Evolutionary conservation across 2,888 invertebrate genomes (phyloP).

Genomic region (Acrobasis consociella): DNA sequence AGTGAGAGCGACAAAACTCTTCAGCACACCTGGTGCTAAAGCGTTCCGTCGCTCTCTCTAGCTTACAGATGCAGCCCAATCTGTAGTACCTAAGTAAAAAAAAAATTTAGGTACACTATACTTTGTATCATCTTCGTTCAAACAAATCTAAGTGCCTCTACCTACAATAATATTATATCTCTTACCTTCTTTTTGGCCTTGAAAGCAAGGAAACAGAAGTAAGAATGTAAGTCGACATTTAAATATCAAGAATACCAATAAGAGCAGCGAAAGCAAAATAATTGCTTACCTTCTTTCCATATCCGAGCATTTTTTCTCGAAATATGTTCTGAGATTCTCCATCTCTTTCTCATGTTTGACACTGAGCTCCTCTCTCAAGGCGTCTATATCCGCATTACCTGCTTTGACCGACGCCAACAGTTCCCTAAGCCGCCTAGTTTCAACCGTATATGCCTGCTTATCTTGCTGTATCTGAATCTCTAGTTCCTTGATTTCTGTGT

Average conservation of each 20-base stretch:
- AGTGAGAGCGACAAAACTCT: too few species aligned
- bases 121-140: too few species aligned
- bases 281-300: constrained; percentile 87
- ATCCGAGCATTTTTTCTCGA: constrained; percentile 90
- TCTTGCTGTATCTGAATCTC: constrained; percentile 80
- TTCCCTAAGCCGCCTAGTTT: constrained; percentile 79
- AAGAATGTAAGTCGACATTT: constrained; percentile 3
- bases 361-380: constrained; percentile 83
- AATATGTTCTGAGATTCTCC: constrained; percentile 90
- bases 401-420: constrained; percentile 82
- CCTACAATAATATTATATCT: constrained; percentile 9
- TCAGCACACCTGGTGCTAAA: too few species aligned
- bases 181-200: constrained; percentile 57
- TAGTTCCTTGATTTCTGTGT: constrained; percentile 66
- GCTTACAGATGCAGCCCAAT: too few species aligned
- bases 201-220: constrained; percentile 44
- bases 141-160: not conserved
- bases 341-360: constrained; percentile 88
- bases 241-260: constrained; percentile 1
- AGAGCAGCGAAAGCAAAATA: constrained; percentile 8
- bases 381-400: constrained; percentile 80
- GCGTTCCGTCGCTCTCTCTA: too few species aligned
- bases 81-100: too few species aligned
- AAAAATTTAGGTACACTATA: too few species aligned
- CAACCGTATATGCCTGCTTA: constrained; percentile 78